phyloP scores from a whole-genome alignment of 2,113 vertebrate genomes.

The Carollia perspicillata region DNA sequence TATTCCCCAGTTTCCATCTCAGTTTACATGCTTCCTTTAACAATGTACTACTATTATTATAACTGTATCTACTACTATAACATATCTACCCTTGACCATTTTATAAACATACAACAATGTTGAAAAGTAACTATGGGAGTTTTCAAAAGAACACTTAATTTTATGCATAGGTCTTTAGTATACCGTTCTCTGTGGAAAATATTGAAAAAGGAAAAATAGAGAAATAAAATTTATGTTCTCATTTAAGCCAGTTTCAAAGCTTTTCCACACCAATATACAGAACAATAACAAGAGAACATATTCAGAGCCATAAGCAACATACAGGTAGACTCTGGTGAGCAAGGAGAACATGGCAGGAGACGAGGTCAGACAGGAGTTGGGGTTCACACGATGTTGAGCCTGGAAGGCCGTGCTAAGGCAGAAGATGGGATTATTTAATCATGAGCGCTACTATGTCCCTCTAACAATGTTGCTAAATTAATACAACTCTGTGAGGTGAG shows the following conservation, averaged over 20 bases:
- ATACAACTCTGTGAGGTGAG: background rate
- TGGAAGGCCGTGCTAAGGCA: background rate
- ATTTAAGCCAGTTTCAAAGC: background rate
- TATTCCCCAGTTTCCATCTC: background rate
- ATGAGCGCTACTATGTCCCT: background rate
- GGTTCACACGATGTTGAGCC: background rate
- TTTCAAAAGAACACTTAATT: background rate
- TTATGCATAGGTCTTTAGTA: background rate
- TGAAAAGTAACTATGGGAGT: background rate
- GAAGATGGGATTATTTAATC: background rate
- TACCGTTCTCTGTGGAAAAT: background rate
- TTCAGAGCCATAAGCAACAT: background rate
- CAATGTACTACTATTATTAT: background rate
- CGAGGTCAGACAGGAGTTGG: background rate
- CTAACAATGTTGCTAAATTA: background rate
- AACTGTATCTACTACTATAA: background rate
- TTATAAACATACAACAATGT: background rate
- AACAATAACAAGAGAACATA: background rate
- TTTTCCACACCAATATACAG: background rate
- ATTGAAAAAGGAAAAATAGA: background rate
- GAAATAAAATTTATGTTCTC: background rate
- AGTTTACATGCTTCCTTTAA: background rate
- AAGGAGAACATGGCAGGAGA: background rate
- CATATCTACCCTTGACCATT: background rate
- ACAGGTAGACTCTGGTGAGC: background rate